Base-by-base conservation (phyloP, 1,140 invertebrate genomes). In the Leptopilina boulardi region DNA sequence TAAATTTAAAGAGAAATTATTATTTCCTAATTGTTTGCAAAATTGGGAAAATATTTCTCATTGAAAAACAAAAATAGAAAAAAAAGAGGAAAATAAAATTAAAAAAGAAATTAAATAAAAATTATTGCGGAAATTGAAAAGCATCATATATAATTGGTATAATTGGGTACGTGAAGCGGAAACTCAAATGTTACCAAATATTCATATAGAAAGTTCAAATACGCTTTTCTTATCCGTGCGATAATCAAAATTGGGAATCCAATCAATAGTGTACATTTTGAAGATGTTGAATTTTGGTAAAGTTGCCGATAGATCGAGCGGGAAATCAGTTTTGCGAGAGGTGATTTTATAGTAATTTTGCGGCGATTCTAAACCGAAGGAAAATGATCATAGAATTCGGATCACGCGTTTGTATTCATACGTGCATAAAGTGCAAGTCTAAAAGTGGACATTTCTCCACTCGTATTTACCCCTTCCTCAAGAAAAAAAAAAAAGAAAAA, bases 351-450 rank as follows among this genome's bases (percentile, higher is more conserved):
- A 74, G 79, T 80, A 79, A 83, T 83, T 83, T 59, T 54, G 75
- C 41, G 74, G 74, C 70, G 44, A 75, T 75, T 71, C 70, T 23
- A 30, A 34, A 41, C 41, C 75, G 75, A 80, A 71, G 77, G 34
- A 1, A n/a, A n/a, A n/a, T 26, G 47, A 41, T 15, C 41, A 26
- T 73, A 51, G 66, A 73, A 87, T 88, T 88, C 87, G 71, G 79
- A 84, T 85, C 87, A 83, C 84, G 86, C 78, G 78, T 77, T 70
- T 51, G 75, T 86, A 84, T 84, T 84, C 85, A 86, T 87, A 86
- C 84, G 83, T 84, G 86, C 82, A 86, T 87, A 84, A 84, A 87
- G 83, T 82, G 80, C 83, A 83, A 85, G 83, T 83, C 78, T 76
- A 73, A 79, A 83, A 83, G 79, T 83, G 82, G 82, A 81, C 82